Evolutionary conservation across 2,113 vertebrate species (phyloP).

Genomic region (Eclectus roratus): DNA sequence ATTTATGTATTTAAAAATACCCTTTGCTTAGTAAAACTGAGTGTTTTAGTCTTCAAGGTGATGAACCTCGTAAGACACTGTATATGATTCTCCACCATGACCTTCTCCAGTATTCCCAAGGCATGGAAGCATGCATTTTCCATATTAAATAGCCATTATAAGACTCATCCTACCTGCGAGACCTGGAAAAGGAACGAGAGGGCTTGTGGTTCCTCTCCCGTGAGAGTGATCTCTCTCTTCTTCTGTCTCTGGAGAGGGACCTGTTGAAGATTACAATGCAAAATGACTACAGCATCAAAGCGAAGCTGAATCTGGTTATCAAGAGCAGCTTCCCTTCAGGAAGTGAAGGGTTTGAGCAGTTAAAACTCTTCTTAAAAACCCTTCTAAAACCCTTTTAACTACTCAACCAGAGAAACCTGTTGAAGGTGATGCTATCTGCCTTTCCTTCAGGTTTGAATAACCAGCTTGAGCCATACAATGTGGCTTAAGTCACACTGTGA

Average conservation of each 20-base stretch:
- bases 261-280: conserved; percentile 55
- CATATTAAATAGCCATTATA: neutral
- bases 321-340: neutral
- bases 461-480: neutral
- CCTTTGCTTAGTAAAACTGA: neutral
- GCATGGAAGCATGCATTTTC: neutral
- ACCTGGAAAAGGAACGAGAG: conserved; percentile 93
- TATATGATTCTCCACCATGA: neutral
- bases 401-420: neutral
- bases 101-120: neutral
- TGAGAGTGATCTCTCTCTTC: conserved; percentile 92
- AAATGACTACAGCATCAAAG: neutral
- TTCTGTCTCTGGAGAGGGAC: conserved; percentile 93
- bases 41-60: neutral
- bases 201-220: conserved; percentile 93
- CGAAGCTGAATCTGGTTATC: neutral
- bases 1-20: neutral
- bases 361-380: too few species aligned
- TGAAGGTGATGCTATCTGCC: neutral
- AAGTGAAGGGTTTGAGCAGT: neutral
- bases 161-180: conserved; percentile 81
- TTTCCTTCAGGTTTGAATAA: neutral
- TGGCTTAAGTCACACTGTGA: accelerated
- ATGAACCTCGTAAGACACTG: neutral
- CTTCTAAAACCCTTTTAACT: neutral